Evolutionary conservation across 1,140 invertebrate species (phyloP), one percentile per base, ranked within the genome.

Genomic region (Zophobas atratus): DNA sequence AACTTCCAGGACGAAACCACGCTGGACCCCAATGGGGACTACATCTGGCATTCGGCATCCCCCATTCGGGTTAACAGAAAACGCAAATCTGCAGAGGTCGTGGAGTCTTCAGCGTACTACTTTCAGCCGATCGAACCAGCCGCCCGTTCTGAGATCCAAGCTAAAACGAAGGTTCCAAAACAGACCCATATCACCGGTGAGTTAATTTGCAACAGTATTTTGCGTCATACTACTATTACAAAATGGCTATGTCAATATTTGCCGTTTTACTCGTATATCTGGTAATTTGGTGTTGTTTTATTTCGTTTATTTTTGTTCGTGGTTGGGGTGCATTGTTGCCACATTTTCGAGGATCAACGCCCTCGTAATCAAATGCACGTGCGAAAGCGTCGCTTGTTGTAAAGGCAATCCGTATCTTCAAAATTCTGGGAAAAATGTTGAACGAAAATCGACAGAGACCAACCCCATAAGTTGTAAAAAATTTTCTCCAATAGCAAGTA

Each of bases 1-100:
- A 84, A 88, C 79, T 88, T 88, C 72, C 46, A 81, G 38, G 63
- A 75, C 1, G 87, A 85, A 49, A 53, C 57, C 36, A 85, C 86
- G 2, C 73, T 80, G 48, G 63, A 80, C 55, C 78, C 77, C 1
- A 75, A 81, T 5, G 84, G 83, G 5, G 32, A 76, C 6, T 84
- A 79, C 35, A 75, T 81, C 8, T 85, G 83, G 84, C 77, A 73
- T 49, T 75, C 81, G 6, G 78, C 80, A 1, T 81, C 81, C 2
- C 83, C 83, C 0, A 2, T 57, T n/a, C 75, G 75, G 0, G 70
- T 80, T 6, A 81, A 79, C 63, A 70, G 79, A 34, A 80, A 77
- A 67, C 48, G 55, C 1, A 35, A 43, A 34, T 57, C 75, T 0
- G 43, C 60, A 32, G 81, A 81, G 6, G 41, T 75, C 8, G 78